Conservation (phyloP, 2,797 vertebrate genomes). For the Neoniphon sammara region DNA sequence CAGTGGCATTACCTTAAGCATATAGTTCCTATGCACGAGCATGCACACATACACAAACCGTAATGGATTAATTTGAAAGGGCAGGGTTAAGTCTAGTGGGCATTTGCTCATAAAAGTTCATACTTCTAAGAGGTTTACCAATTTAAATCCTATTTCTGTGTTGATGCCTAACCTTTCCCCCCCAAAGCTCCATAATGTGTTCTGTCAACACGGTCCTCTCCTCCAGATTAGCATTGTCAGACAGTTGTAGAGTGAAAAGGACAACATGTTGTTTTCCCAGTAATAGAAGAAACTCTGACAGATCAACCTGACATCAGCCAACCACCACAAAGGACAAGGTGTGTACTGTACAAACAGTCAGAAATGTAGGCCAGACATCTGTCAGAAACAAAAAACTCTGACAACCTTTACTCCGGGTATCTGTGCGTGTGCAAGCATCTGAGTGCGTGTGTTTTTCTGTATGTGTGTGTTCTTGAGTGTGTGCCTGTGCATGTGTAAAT, state of each 20-base stretch:
- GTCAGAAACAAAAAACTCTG: background rate
- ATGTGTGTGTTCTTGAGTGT: background rate
- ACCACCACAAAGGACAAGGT: slow-evolving; percentile 7
- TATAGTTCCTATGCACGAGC: slow-evolving; percentile 20
- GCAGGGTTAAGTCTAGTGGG: slow-evolving; percentile 60
- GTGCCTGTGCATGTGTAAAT: background rate
- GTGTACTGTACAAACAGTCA: slow-evolving; percentile 13
- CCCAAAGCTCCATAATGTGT: slow-evolving; percentile 69
- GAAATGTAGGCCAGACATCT: slow-evolving; percentile 12
- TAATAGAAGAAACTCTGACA: slow-evolving; percentile 43
- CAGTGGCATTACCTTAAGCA: slow-evolving; percentile 36
- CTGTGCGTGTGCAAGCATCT: background rate
- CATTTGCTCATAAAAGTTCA: slow-evolving; percentile 65
- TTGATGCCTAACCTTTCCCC: slow-evolving; percentile 74
- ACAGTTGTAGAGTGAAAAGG: slow-evolving; percentile 60
- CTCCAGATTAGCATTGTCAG: slow-evolving; percentile 64
- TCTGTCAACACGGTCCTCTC: slow-evolving; percentile 65
- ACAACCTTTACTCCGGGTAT: background rate
- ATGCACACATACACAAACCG: slow-evolving; percentile 46
- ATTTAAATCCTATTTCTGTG: slow-evolving; percentile 72
- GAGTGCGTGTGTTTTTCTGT: background rate
- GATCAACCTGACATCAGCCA: slow-evolving; percentile 47
- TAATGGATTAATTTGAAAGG: slow-evolving; percentile 65
- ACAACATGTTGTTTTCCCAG: slow-evolving; percentile 55
- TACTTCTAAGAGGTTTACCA: slow-evolving; percentile 74